Evolutionary conservation across 2,113 vertebrate species (phyloP), one percentile per base, ranked within the genome.

Genomic region (Pygoscelis antarcticus): DNA sequence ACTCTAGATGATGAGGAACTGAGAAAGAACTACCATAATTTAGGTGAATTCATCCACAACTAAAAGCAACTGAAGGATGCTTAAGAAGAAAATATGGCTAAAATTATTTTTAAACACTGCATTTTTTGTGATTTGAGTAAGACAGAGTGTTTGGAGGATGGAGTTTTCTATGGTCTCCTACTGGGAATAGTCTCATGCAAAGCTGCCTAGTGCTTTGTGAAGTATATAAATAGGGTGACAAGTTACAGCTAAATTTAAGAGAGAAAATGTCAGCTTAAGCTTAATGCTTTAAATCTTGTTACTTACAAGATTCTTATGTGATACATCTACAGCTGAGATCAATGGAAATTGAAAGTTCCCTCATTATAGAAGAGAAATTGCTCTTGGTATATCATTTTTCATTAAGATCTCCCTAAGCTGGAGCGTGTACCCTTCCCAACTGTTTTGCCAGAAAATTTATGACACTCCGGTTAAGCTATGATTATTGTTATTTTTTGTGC

Each of bases 181-280:
- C 61, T 81, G 93, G 86, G 94, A 94, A 82, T 14, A 84, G 38
- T 64, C 52, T 91, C 55, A 62, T 87, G 76, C 81, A 84, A 87
- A 92, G 60, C 76, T 83, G 72, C 79, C 83, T 76, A 71, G 65
- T 65, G 77, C 57, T 94, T 83, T 93, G 74, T 91, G 91, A 89
- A 72, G 57, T 91, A 80, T 68, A 87, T 91, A 95, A 95, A 89
- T 79, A 93, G 49, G 64, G 61, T 93, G 96, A 86, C 92, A 95
- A 71, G 79, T 89, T 89, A 92, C 60, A 90, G 88, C 76, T 87
- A 89, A 83, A 96, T 94, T 97, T 92, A 90, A 96, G 72, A 78
- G 58, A 78, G 55, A 89, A 95, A 75, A 85, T 57, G 87, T 91
- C 91, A 95, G 47, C 68, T 96, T 93, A 82, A 88, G 71, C 75